Evolutionary conservation across 2,113 vertebrate species (phyloP), one percentile per base, ranked within the genome.

Genomic region (Dasyornis broadbenti): DNA sequence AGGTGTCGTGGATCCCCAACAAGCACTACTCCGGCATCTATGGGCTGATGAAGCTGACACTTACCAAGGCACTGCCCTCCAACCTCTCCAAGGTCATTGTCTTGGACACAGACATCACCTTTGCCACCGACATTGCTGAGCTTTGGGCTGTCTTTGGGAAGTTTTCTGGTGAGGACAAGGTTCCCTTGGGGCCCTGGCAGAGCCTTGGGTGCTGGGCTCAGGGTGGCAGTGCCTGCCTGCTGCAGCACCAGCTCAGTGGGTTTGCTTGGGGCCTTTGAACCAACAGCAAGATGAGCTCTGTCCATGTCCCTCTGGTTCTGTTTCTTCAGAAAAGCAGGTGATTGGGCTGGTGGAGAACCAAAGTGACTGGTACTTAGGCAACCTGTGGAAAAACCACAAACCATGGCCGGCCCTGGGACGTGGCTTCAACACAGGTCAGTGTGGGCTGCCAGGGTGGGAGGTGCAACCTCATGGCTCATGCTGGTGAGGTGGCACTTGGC

Each of bases 11-110:
- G 99, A 99, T 99, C 86, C 99, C 99, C 92, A 99, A 99, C 98
- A 99, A 99, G 90, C 99, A 99, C 94, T 99, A 99, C 97, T 99
- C 99, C 0, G 99, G 99, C 91, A 99, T 99, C 96, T 99, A 99
- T 1, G 99, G 99, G 81, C 97, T 99, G 86, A 99, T 99, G 99
- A 99, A 99, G 97, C 98, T 99, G 71, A 99, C 98, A 2, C 98
- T 99, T 65, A 99, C 99, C 82, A 98, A 98, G 82, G 98, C 98
- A 10, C 95, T 99, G 88, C 99, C 99, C 61, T 95, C 98, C 54
- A 97, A 98, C 97, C 98, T 99, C 93, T 97, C 98, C 33, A 99
- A 98, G 53, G 99, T 99, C 98, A 99, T 99, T 37, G 99, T 99
- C 95, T 97, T 99, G 94, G 99, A 99, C 96, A 99, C 99, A 0